A percentile compares a stretch with the other conserved stretches of the same genome.
Evolutionary conservation across 2,797 vertebrate genomes (phyloP).

Genomic region (Enteromius unitaeniatus): DNA sequence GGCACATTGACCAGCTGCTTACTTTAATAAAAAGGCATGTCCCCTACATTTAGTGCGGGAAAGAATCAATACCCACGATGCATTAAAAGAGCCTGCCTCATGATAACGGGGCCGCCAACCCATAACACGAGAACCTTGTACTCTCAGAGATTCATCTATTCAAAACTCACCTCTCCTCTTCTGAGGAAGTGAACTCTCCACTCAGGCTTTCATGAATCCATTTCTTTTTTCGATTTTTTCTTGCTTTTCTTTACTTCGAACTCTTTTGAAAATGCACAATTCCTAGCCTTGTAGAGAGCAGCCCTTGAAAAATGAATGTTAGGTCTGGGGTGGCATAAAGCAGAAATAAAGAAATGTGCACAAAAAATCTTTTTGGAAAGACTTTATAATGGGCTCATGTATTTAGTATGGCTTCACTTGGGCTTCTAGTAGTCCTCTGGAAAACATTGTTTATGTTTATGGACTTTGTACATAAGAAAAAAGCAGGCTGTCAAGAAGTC

Average conservation of each 20-base stretch:
- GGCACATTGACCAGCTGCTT: slow-evolving; percentile 93
- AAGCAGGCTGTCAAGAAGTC: neutral
- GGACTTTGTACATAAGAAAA: neutral
- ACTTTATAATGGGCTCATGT: neutral
- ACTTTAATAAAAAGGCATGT: slow-evolving; percentile 94
- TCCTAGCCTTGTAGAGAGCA: slow-evolving; percentile 67
- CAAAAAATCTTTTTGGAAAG: slow-evolving; percentile 16
- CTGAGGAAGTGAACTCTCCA: slow-evolving; percentile 64
- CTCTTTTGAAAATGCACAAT: slow-evolving; percentile 32
- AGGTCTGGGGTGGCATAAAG: slow-evolving; percentile 18
- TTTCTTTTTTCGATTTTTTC: slow-evolving; percentile 57
- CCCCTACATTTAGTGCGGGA: slow-evolving; percentile 78
- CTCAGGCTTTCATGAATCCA: slow-evolving; percentile 65
- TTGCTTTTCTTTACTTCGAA: slow-evolving; percentile 28
- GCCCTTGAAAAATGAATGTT: slow-evolving; percentile 66
- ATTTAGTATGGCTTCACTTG: slow-evolving; percentile 60
- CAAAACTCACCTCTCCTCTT: slow-evolving; percentile 47
- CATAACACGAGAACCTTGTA: slow-evolving; percentile 63
- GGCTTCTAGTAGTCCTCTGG: neutral
- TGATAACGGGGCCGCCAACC: slow-evolving; percentile 57
- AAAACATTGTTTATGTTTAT: neutral
- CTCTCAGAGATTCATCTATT: slow-evolving; percentile 71
- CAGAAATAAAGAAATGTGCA: neutral
- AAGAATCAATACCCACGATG: slow-evolving; percentile 82
- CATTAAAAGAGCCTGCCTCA: slow-evolving; percentile 72